Base-by-base conservation (phyloP, 2,113 vertebrate species). In the Calidris pygmaea region DNA sequence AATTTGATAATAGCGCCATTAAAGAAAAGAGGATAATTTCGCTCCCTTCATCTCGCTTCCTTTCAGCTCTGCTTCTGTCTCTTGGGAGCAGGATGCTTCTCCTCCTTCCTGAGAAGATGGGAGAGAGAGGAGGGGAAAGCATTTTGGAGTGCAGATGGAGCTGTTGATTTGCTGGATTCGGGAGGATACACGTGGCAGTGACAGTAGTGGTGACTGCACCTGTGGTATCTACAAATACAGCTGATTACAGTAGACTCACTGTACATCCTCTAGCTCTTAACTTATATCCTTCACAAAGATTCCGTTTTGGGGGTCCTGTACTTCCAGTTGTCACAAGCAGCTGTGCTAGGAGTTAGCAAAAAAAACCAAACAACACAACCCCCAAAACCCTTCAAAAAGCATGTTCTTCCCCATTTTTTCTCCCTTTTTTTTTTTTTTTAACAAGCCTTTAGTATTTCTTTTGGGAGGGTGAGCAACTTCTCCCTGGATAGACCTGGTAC, bases 131-230 rank as follows among this genome's bases (percentile, higher is more conserved):
- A 76, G 19, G 26, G 21, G 21, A 12, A 85, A 41, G 35, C 0
- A 0, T 62, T 55, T 20, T 35, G 30, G 20, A 71, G 56, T 21
- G 29, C 63, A 53, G 72, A 4, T 56, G 55, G 23, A 59, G 17
- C 34, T 74, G 20, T 19, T 59, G 32, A 55, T 43, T 39, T 70
- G 67, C 34, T 79, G 62, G 18, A 21, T 48, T 63, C 0, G 0
- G 26, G 58, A 68, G 34, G 23, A 60, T 18, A 20, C 12, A 1
- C 0, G 0, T 3, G 6, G 34, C 30, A 41, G 43, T 34, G 62
- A 11, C 52, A 41, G 14, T 4, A 7, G 14, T 4, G 27, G 60
- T 70, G 10, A 4, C 41, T 26, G 78, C 34, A 21, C 37, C 71
- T 48, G 58, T 26, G n/a, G 7, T 30, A 24, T 7, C 50, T 68